Evolutionary conservation across 2,797 vertebrate genomes (phyloP), one percentile per base, ranked within the genome.

Genomic region (Eutrigla gurnardus): DNA sequence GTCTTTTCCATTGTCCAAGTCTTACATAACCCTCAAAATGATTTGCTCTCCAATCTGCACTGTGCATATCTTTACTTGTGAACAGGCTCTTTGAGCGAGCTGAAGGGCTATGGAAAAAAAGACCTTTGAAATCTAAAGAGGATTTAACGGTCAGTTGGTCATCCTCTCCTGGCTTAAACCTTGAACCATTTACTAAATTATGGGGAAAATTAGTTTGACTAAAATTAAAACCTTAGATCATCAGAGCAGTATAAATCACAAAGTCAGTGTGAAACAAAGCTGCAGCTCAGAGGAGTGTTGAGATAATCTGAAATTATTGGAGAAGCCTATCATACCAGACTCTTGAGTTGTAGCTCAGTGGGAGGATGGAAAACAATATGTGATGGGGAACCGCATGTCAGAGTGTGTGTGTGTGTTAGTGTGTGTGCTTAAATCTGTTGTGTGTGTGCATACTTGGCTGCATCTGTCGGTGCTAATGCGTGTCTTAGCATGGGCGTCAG

Each of bases 401-500:
- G 70, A 70, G 60, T 64, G 50, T 65, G 37, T 37, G 75, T 59
- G 52, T 62, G 70, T 57, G 65, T 50, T 58, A 39, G 54, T 43
- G 15, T 58, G 35, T 37, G 65, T n/a, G 75, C 25, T 25, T 25
- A 2, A 25, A 25, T 25, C 25, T 25, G 25, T 25, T 35, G 53
- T 49, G 42, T 46, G 36, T 43, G 39, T 45, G 69, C 74, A 83
- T 85, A 86, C 76, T 86, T 87, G 80, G 77, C 83, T 79, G 78
- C 76, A 82, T 84, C 76, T 83, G 85, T 85, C 80, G 71, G 78
- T 61, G 64, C 84, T 86, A 75, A 85, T 83, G 86, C 86, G 72
- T 82, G 84, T 90, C 85, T 90, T 80, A 80, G 86, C 81, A 77
- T 80, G 85, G 83, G 87, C 59, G 84, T 86, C 88, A 84, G 88